These are phyloP conservation scores for Antheraea pernyi DNA, from an alignment of 1,140 invertebrate genomes.

Conservation along the genomic window DNA sequence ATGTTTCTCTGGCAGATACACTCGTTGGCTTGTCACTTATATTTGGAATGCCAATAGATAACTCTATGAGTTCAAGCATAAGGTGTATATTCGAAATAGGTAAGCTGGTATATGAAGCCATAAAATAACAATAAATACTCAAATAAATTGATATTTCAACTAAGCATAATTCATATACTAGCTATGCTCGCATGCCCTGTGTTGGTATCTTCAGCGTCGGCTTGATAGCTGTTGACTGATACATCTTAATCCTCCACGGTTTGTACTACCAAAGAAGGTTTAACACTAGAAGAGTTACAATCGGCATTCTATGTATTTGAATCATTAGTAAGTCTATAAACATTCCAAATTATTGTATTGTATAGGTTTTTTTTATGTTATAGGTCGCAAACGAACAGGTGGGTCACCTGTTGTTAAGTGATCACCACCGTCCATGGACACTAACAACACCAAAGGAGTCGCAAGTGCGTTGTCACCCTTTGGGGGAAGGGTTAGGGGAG, in stretches of 20 bases:
- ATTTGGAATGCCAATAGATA: slow-evolving; percentile 74
- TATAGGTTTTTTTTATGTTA: too few species aligned
- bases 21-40: slow-evolving; percentile 78
- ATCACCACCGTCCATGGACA: too few species aligned
- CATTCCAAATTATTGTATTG: not conserved
- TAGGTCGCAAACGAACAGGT: too few species aligned
- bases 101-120: slow-evolving; percentile 24
- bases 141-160: not conserved
- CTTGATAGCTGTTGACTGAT: slow-evolving; percentile 80
- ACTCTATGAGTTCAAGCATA: slow-evolving; percentile 43
- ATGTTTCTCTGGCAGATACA: slow-evolving; percentile 80
- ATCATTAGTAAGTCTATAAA: slow-evolving; percentile 66
- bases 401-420: too few species aligned
- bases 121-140: not conserved
- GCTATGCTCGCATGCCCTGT: slow-evolving; percentile 80
- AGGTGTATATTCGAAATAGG: slow-evolving; percentile 69
- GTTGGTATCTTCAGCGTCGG: slow-evolving; percentile 80
- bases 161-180: slow-evolving; percentile 35
- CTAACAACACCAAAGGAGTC: too few species aligned
- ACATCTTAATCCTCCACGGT: slow-evolving; percentile 80
- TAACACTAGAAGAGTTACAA: slow-evolving; percentile 73
- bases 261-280: slow-evolving; percentile 80
- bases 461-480: too few species aligned
- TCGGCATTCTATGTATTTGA: slow-evolving; percentile 77
- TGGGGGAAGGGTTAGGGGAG: too few species aligned